Evolutionary conservation across 1,140 invertebrate genomes (phyloP), one percentile per base, ranked within the genome.

Genomic region (Uloborus diversus): DNA sequence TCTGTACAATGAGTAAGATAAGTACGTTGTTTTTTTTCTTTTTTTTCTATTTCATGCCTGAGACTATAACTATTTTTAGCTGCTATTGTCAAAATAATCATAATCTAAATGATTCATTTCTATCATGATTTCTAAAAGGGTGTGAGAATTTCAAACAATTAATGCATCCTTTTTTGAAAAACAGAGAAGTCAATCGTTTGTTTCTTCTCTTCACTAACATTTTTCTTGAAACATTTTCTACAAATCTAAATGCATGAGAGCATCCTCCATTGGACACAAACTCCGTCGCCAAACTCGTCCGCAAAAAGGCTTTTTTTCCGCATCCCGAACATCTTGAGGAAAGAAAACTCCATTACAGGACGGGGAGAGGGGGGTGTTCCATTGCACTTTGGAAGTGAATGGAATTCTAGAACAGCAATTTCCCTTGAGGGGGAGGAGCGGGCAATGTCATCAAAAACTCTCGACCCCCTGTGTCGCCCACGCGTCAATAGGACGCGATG

Each of bases 341-440:
- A 73, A 61, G 14, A 35, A 30, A 73, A 73, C 69, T 73, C 69
- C 69, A 73, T 73, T 61, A 73, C 56, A 9, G 35, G 35, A 4
- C 7, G 17, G 25, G 70, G 57, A 2, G 69, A 14, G 9, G 3
- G 14, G 35, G 70, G 70, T 62, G 70, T 75, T 75, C 71, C 71
- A 64, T 51, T 49, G 71, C 71, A 64, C 71, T 75, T 64, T 53
- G 47, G 59, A 64, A 75, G 71, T 75, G 71, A 75, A 75, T 75
- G 71, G 71, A 75, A 75, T 75, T 75, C 71, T 64, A 75, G 71
- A 75, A 64, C 59, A 75, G 57, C 71, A 49, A 75, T 75, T 75
- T 75, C 71, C 71, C 71, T 53, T 64, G 59, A 53, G 71, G 71
- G 71, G 64, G 71, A 53, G 71, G 64, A 35, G 51, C 9, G 59